Conservation (phyloP, 2,888 invertebrate species). For the Ochropacha duplaris region DNA sequence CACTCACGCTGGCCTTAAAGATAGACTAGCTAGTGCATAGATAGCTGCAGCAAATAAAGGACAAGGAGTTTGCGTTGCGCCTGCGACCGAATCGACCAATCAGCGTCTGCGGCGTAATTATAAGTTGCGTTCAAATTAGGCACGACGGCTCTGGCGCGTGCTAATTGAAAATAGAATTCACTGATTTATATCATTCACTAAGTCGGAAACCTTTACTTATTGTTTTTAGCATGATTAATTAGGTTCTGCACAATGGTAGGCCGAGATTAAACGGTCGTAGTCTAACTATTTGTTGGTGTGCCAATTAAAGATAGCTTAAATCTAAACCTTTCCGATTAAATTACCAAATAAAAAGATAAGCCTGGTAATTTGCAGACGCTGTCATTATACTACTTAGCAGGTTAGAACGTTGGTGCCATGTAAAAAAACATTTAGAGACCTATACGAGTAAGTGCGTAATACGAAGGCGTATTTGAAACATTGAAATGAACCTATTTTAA, state of each 20-base stretch:
- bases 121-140: slow-evolving; percentile 77
- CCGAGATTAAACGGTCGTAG: not conserved
- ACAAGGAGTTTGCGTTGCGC: slow-evolving; percentile 39
- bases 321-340: not conserved
- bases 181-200: slow-evolving; percentile 61
- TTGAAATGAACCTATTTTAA: no score
- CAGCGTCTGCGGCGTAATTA: slow-evolving; percentile 68
- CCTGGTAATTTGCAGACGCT: not conserved
- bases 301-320: not conserved
- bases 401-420: no score
- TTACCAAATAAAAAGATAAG: not conserved
- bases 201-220: slow-evolving; percentile 58
- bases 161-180: slow-evolving; percentile 74
- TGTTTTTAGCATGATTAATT: slow-evolving; percentile 51
- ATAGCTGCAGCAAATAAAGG: slow-evolving; percentile 57
- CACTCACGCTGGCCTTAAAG: slow-evolving; percentile 68
- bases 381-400: no score
- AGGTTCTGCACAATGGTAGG: not conserved
- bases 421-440: no score
- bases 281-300: not conserved
- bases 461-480: no score
- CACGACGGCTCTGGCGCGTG: slow-evolving; percentile 62
- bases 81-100: slow-evolving; percentile 60
- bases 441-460: no score
- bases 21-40: slow-evolving; percentile 62